Evolutionary conservation across 2,888 invertebrate species (phyloP).

Genomic region (Drosophila prostipennis): DNA sequence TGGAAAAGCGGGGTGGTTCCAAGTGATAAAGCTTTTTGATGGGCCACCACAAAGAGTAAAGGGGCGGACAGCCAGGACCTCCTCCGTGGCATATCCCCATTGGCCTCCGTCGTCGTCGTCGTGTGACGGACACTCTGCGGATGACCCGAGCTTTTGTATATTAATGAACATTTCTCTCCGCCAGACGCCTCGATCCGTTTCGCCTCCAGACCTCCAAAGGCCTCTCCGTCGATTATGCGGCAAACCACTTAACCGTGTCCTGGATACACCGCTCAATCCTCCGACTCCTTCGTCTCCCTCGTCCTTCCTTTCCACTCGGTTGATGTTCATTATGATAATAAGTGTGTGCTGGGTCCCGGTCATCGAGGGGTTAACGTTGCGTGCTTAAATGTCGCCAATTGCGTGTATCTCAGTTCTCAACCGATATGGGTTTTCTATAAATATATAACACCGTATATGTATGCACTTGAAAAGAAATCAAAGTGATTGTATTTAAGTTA

Average conservation of each 20-base stretch:
- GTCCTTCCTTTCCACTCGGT: constrained; percentile 1
- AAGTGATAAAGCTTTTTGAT: constrained; percentile 40
- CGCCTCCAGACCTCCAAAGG: constrained; percentile 18
- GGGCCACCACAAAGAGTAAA: constrained; percentile 12
- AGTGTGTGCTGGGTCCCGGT: constrained; percentile 54
- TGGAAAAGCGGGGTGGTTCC: constrained; percentile 15
- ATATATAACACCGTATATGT: constrained; percentile 1
- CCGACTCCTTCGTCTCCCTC: background rate
- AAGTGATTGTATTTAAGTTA: background rate
- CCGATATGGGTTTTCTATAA: constrained; percentile 20
- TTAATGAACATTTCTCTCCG: constrained; percentile 55
- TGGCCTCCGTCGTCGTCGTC: constrained; percentile 7
- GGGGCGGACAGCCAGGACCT: constrained; percentile 29
- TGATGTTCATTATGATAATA: constrained; percentile 74
- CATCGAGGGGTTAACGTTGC: constrained; percentile 68
- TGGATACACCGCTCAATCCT: constrained; percentile 24
- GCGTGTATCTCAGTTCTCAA: constrained; percentile 58
- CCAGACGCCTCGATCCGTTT: constrained; percentile 23
- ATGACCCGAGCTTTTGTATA: constrained; percentile 52
- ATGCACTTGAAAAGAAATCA: constrained; percentile 11
- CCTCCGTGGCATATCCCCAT: constrained; percentile 10
- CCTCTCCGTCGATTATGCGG: constrained; percentile 61
- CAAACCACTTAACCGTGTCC: constrained; percentile 57
- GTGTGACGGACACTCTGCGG: constrained; percentile 59
- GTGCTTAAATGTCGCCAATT: constrained; percentile 77